These are phyloP conservation scores for Scaptomyza polygonia DNA, from an alignment of 2,888 invertebrate species.

Conservation along the genomic window DNA sequence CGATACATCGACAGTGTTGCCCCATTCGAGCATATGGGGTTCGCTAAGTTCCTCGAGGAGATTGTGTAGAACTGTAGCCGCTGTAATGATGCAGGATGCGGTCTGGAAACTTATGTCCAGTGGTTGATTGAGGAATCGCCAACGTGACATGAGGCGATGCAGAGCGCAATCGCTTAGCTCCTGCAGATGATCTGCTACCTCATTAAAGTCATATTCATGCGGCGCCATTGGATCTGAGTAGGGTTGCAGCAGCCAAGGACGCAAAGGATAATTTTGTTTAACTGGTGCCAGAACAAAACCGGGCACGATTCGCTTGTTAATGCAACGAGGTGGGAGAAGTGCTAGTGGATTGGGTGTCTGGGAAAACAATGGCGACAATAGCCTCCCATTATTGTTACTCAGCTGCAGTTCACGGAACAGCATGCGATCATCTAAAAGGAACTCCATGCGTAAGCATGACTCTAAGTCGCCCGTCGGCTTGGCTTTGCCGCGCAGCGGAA, in stretches of 20 bases:
- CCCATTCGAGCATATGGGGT: conserved; percentile 79
- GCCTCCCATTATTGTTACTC: conserved; percentile 41
- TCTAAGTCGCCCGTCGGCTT: conserved; percentile 11
- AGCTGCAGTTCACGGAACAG: conserved; percentile 81
- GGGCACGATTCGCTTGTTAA: conserved; percentile 67
- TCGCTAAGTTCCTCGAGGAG: conserved; percentile 80
- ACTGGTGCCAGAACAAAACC: conserved; percentile 76
- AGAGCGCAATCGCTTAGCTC: conserved; percentile 79
- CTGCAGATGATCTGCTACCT: conserved; percentile 78
- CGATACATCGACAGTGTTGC: conserved; percentile 63
- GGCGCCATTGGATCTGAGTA: conserved; percentile 72
- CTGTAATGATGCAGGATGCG: conserved; percentile 78
- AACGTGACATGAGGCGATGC: conserved; percentile 81
- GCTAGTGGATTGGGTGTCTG: conserved; percentile 70
- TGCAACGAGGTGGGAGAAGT: conserved; percentile 44
- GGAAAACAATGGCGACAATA: conserved; percentile 66
- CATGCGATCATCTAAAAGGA: conserved; percentile 80
- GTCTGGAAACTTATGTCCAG: conserved; percentile 79
- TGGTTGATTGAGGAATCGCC: conserved; percentile 80
- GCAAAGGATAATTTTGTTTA: conserved; percentile 75
- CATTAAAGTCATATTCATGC: conserved; percentile 81
- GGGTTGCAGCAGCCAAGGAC: conserved; percentile 80
- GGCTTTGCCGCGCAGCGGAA: conserved; percentile 63
- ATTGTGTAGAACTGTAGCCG: conserved; percentile 82
- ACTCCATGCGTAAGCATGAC: conserved; percentile 75